phyloP scores from a whole-genome alignment of 2,797 vertebrate genomes.

The Bradypus variegatus region DNA sequence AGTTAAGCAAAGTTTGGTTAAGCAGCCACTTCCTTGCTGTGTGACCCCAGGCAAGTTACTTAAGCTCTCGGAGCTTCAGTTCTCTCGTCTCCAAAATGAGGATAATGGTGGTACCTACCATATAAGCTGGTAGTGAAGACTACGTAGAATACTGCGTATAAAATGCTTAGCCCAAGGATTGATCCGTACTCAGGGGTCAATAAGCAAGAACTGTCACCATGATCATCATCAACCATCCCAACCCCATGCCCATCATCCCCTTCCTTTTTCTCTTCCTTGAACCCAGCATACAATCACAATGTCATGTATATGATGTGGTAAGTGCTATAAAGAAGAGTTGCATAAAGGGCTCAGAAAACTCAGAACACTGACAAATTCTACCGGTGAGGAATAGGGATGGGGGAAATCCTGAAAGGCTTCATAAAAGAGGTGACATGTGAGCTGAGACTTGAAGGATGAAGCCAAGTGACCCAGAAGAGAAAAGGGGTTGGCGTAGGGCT shows the following conservation, averaged over 20 bases:
- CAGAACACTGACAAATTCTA: neutral
- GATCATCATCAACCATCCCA: neutral
- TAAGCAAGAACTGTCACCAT: neutral
- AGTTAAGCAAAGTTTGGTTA: neutral
- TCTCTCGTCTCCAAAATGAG: neutral
- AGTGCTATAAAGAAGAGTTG: neutral
- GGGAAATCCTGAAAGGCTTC: neutral
- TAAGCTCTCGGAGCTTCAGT: neutral
- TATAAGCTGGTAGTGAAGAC: neutral
- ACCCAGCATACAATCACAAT: neutral
- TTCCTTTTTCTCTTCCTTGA: neutral
- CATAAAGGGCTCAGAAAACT: neutral
- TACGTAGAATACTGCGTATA: neutral
- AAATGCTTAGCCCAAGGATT: neutral
- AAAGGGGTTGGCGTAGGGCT: neutral
- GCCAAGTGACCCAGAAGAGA: neutral
- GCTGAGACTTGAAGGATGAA: neutral
- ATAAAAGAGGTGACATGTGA: neutral
- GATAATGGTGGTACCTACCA: neutral
- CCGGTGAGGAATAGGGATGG: no score
- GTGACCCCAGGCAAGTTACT: neutral
- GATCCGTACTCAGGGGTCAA: neutral
- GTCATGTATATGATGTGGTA: fast-evolving
- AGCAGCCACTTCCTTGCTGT: neutral
- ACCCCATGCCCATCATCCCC: neutral